Evolutionary conservation across 2,888 invertebrate genomes (phyloP).

Genomic region (Pachliopta kotzebuea): DNA sequence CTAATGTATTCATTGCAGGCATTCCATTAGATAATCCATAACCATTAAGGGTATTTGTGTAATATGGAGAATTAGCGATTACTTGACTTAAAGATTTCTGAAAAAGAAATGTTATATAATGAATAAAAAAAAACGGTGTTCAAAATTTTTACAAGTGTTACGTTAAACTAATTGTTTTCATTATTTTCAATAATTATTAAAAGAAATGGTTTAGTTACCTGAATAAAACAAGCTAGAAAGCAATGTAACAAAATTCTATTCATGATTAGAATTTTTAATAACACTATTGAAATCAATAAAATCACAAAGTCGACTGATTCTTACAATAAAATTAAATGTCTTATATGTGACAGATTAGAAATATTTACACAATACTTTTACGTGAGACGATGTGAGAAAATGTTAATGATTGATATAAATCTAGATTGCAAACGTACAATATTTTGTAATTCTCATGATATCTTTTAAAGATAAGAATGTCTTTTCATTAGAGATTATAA

Average conservation of each 20-base stretch:
- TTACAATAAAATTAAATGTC: slow-evolving; percentile 22
- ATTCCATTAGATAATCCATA: slow-evolving; percentile 11
- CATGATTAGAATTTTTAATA: slow-evolving; percentile 32
- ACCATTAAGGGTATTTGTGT: slow-evolving; percentile 15
- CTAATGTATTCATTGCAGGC: slow-evolving; percentile 19
- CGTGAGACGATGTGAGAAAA: slow-evolving; percentile 25
- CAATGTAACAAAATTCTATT: slow-evolving; percentile 29
- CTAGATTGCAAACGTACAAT: slow-evolving; percentile 25
- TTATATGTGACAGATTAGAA: slow-evolving; percentile 27
- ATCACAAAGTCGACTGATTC: slow-evolving; percentile 20
- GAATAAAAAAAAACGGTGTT: background rate
- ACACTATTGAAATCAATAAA: slow-evolving; percentile 18
- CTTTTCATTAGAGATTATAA: background rate
- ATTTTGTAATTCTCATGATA: slow-evolving; percentile 12
- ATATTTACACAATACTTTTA: slow-evolving; percentile 21
- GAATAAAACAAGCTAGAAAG: slow-evolving; percentile 31
- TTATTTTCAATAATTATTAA: background rate
- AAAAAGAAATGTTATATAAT: slow-evolving; percentile 1
- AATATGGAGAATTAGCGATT: slow-evolving; percentile 25
- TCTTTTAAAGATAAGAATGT: slow-evolving; percentile 18
- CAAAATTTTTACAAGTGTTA: background rate
- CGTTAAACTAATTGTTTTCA: background rate
- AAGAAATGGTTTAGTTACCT: slow-evolving; percentile 23
- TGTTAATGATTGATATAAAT: slow-evolving; percentile 14
- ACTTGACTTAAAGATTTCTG: slow-evolving; percentile 27